phyloP scores from a whole-genome alignment of 2,113 vertebrate genomes.

The Solea solea region DNA sequence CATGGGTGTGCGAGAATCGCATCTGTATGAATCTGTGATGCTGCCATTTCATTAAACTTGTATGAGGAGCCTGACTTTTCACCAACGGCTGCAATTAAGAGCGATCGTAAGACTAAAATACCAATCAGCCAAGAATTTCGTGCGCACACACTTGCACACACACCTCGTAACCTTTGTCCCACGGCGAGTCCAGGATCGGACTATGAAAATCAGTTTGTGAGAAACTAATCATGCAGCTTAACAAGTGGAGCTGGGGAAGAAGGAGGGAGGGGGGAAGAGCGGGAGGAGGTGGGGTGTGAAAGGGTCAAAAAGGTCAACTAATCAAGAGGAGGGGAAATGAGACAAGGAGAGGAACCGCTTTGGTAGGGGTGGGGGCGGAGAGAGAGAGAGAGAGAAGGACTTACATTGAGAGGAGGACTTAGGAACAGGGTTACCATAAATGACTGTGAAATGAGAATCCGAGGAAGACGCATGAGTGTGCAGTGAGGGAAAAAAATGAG shows the following conservation, averaged over 20 bases:
- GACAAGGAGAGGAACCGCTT: conserved; percentile 43
- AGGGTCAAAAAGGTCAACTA: conserved; percentile 75
- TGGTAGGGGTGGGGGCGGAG: neutral
- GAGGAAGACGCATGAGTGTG: conserved; percentile 52
- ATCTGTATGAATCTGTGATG: conserved; percentile 44
- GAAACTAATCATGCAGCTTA: conserved; percentile 73
- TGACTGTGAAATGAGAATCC: conserved; percentile 80
- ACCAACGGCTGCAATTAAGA: conserved; percentile 47
- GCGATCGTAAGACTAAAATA: conserved; percentile 19
- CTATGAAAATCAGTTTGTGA: conserved; percentile 71
- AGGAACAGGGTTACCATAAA: conserved; percentile 73
- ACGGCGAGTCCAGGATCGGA: conserved; percentile 31
- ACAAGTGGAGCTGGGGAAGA: conserved; percentile 55
- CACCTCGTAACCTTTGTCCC: conserved; percentile 7
- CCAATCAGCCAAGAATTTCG: neutral
- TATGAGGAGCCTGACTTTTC: conserved; percentile 30
- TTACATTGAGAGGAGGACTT: conserved; percentile 55
- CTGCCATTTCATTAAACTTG: conserved; percentile 40
- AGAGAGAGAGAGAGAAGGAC: conserved; percentile 8
- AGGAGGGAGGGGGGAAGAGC: conserved; percentile 3
- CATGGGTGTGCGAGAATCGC: conserved; percentile 33
- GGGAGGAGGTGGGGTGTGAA: conserved; percentile 36
- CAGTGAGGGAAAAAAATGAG: conserved; percentile 40
- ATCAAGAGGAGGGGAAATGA: conserved; percentile 74
- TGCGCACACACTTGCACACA: neutral